Evolutionary conservation across 2,888 invertebrate species (phyloP).

Genomic region (Latheticus oryzae): DNA sequence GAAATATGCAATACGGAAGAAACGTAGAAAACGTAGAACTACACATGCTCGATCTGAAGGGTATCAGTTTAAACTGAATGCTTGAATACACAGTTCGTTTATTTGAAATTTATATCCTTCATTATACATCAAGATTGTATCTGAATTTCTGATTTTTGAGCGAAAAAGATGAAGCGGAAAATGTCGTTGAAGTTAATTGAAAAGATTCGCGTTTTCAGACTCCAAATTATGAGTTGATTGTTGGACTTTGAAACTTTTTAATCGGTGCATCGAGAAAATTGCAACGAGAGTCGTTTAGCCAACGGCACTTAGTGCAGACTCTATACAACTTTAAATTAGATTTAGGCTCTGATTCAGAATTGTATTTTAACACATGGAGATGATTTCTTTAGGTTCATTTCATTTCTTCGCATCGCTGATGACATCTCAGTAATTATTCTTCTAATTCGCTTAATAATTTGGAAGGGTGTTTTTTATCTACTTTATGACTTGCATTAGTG

Average conservation of each 20-base stretch:
- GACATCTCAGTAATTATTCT: constrained; percentile 13
- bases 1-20: constrained; percentile 38
- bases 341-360: constrained; percentile 29
- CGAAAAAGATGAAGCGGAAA: constrained; percentile 1
- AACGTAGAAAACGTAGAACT: constrained; percentile 39
- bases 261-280: constrained; percentile 33
- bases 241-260: constrained; percentile 32
- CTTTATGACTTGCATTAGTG: no score
- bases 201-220: constrained; percentile 21
- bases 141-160: constrained; percentile 30
- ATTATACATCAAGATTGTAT: constrained; percentile 39
- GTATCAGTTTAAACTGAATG: constrained; percentile 40
- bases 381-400: not conserved
- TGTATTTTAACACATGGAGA: not conserved
- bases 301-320: constrained; percentile 28
- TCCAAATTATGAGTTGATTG: constrained; percentile 30
- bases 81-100: constrained; percentile 39
- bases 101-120: constrained; percentile 40
- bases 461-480: no score
- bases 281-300: constrained; percentile 18
- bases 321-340: constrained; percentile 39
- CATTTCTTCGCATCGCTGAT: constrained; percentile 13
- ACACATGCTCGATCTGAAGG: constrained; percentile 31
- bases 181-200: constrained; percentile 16
- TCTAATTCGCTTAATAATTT: no score